Base-by-base conservation (phyloP, 2,888 invertebrate species). In the Bruchidius siliquastri region DNA sequence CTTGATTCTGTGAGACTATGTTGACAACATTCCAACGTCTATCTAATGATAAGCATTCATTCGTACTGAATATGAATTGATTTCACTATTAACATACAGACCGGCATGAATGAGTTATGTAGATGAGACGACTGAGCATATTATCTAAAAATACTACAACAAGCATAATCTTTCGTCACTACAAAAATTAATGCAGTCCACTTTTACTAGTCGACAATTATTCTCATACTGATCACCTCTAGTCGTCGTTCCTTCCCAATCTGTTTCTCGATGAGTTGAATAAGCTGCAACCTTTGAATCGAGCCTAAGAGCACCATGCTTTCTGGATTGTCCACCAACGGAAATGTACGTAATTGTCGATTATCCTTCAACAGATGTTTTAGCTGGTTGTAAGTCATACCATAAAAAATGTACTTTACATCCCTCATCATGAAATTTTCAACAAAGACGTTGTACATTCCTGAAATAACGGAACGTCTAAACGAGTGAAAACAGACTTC, bases 351-450 rank as follows among this genome's bases (percentile, higher is more conserved):
- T 22, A 96, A 86, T 71, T 89, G 88, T 71, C 90, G 78, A 72
- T 85, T 92, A 69, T 92, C 91, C 79, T 95, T 94, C 13, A 99
- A 88, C n/a, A 95, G 89, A 70, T 92, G 92, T 84, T 97, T 96
- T 3, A 99, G 88, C 82, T 95, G 94, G 77, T 94, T 92, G 88
- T 97, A 99, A 0, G 94, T 94, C 89, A 97, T 97, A 74, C 93
- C 92, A 83, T 96, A 92, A 93, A 94, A 97, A 79, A 97, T 96
- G 84, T 94, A 96, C 81, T 92, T 93, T 0, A 96, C 93, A 80
- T 96, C 93, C 1, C 94, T 89, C n/a, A 97, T 92, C 99, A 99
- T 99, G 84, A 99, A 97, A 85, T 99, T 97, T 87, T 98, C 97
- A n/a, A 98, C 98, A 86, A 94, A 96, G 72, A 97, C 92, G 83